Evolutionary conservation across 2,888 invertebrate species (phyloP).

Genomic region (Diaprepes abbreviatus): DNA sequence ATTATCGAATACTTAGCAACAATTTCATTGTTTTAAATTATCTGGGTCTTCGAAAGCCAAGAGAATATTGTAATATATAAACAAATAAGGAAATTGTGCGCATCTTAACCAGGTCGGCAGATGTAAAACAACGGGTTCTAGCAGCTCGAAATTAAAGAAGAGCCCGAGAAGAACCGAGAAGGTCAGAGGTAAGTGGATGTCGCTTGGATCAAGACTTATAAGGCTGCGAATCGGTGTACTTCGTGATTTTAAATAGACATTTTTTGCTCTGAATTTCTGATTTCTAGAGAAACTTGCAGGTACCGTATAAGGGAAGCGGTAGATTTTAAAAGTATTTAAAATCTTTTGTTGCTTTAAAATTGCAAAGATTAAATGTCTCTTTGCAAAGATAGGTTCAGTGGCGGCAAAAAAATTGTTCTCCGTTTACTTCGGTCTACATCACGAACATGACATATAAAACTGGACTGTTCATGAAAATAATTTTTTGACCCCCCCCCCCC

Average conservation of each 20-base stretch:
- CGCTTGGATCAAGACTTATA: constrained; percentile 25
- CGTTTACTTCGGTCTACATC: too few species aligned
- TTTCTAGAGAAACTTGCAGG: constrained; percentile 26
- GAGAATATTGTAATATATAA: constrained; percentile 49
- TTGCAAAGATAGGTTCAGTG: too few species aligned
- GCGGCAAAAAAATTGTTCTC: too few species aligned
- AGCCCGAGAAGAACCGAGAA: constrained; percentile 13
- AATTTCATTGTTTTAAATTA: constrained; percentile 54
- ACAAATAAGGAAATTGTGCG: constrained; percentile 56
- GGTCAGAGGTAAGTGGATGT: constrained; percentile 47
- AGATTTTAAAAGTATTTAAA: too few species aligned
- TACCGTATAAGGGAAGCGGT: too few species aligned
- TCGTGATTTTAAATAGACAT: constrained; percentile 23
- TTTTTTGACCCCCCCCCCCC: too few species aligned
- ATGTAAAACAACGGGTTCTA: constrained; percentile 51
- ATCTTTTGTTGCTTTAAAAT: too few species aligned
- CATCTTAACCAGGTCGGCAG: constrained; percentile 56
- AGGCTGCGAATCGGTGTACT: constrained; percentile 23
- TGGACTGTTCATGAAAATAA: too few species aligned
- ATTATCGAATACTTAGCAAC: constrained; percentile 42
- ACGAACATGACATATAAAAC: too few species aligned
- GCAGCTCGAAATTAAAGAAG: constrained; percentile 37
- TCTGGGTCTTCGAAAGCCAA: constrained; percentile 54
- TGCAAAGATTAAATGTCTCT: too few species aligned
- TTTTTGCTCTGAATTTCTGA: constrained; percentile 34